Percentiles rank a stretch among this genome's conserved stretches.
phyloP scores from a whole-genome alignment of 2,797 vertebrate species.

The Lophura swinhoii region DNA sequence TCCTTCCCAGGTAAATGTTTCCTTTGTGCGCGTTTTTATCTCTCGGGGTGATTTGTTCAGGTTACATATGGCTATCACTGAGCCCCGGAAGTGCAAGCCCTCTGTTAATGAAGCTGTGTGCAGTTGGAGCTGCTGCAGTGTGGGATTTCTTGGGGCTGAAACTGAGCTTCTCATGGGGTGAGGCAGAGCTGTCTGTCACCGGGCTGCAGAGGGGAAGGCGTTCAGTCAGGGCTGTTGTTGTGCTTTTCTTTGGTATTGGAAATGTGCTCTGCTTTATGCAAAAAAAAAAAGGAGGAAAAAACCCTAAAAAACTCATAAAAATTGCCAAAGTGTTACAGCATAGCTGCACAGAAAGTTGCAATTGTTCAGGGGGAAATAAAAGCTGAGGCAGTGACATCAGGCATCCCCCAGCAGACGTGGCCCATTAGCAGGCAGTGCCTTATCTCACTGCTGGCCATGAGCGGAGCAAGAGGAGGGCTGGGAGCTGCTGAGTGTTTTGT shows the following conservation, averaged over 20 bases:
- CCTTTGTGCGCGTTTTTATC: fast-evolving
- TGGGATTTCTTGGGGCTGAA: not conserved
- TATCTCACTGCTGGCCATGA: not conserved
- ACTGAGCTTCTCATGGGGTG: not conserved
- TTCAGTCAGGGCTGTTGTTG: fast-evolving
- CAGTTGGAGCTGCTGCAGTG: not conserved
- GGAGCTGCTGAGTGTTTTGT: not conserved
- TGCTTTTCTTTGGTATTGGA: not conserved
- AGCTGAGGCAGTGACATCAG: not conserved
- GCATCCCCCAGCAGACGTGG: not conserved
- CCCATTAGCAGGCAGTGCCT: not conserved
- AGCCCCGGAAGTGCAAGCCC: not conserved
- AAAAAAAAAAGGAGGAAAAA: not conserved
- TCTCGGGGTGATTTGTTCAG: not conserved
- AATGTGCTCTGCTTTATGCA: not conserved
- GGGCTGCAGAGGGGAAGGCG: not conserved
- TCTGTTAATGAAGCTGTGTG: not conserved
- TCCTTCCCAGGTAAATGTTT: not conserved
- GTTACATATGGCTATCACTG: not conserved
- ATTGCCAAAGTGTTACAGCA: not conserved
- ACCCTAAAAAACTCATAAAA: not conserved
- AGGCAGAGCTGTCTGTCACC: not conserved
- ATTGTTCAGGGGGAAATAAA: not conserved
- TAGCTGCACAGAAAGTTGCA: not conserved
- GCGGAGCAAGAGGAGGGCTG: not conserved